Conservation (phyloP, 1,140 invertebrate genomes). For the Agrypnia vestita region DNA sequence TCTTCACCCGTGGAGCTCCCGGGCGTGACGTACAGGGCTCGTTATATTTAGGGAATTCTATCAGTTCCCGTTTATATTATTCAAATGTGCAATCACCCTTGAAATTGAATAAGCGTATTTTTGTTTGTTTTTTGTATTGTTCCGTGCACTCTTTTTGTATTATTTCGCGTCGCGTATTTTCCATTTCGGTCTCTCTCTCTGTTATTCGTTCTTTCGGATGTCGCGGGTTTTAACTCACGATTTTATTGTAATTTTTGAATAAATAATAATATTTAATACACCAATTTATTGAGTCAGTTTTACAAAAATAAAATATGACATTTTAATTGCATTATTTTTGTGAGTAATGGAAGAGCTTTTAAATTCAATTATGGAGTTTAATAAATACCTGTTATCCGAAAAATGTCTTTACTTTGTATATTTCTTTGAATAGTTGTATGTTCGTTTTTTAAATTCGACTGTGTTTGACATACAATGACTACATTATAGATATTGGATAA, state of each 20-base stretch:
- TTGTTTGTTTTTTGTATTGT: slow-evolving; percentile 56
- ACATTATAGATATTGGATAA: too few species aligned
- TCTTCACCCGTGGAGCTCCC: neutral
- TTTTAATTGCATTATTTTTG: too few species aligned
- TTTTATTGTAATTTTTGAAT: slow-evolving; percentile 17
- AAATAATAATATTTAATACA: neutral
- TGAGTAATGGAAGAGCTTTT: too few species aligned
- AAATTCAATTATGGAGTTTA: too few species aligned
- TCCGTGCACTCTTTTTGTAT: slow-evolving; percentile 55
- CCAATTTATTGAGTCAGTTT: neutral
- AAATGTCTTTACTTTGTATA: too few species aligned
- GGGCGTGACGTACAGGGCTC: slow-evolving; percentile 7
- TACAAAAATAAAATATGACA: neutral
- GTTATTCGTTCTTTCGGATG: slow-evolving; percentile 45
- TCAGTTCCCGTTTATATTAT: slow-evolving; percentile 60
- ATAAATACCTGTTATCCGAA: too few species aligned
- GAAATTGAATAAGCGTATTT: slow-evolving; percentile 62
- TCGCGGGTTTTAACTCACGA: slow-evolving; percentile 5
- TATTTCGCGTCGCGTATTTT: slow-evolving; percentile 52
- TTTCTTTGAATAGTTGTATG: too few species aligned
- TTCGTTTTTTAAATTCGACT: too few species aligned
- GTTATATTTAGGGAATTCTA: slow-evolving; percentile 59
- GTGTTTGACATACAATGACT: too few species aligned
- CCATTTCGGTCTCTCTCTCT: slow-evolving; percentile 48
- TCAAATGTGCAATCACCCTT: slow-evolving; percentile 60